Base-by-base conservation (phyloP, 1,140 invertebrate genomes). In the Drosophila ohnishii region DNA sequence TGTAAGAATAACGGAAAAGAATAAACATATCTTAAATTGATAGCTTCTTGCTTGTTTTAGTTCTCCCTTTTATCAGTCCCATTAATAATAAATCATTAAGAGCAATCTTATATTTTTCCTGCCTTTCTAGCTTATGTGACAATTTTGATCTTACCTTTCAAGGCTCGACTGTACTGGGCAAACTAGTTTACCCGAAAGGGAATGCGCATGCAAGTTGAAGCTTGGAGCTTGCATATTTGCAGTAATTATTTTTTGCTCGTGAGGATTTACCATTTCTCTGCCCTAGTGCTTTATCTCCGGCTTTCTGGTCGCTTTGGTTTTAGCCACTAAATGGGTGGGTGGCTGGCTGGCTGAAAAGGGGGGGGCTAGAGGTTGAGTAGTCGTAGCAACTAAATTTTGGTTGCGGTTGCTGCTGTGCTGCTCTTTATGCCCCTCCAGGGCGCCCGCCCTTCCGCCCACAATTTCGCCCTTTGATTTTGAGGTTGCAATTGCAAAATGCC, bases 401-500 rank as follows among this genome's bases (percentile, higher is more conserved):
- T 62, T 64, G 37, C 51, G 37, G 61, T 61, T 64, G 56, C 61
- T 61, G 30, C 10, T 59, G 59, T 30, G 50, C n/a, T 16, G 14
- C 25, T 28, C 25, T 28, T 28, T 28, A 28, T 28, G 25, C 25
- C 25, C 25, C 25, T 25, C 5, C 0, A 25, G 25, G 25, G 5
- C 22, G 13, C 16, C 5, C 19, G 11, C 19, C 16, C 16, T 45
- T 11, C 13, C 32, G 13, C 19, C 55, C 55, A n/a, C 16, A 39
- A 13, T 61, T 64, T 62, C 62, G 16, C 39, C 30, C 57, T 22
- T 37, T 66, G 11, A 40, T 72, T 69, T 58, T 53, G 47, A 51
- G 61, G 47, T 66, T 69, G 47, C 61, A 50, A 66, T 69, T 58
- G 35, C 51, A 22, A 69, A 72, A 69, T 72, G 44, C 51, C 51